A percentile compares a stretch with the other conserved stretches of the same genome.
phyloP scores from a whole-genome alignment of 1,140 invertebrate species.

The Leptinotarsa defecta region DNA sequence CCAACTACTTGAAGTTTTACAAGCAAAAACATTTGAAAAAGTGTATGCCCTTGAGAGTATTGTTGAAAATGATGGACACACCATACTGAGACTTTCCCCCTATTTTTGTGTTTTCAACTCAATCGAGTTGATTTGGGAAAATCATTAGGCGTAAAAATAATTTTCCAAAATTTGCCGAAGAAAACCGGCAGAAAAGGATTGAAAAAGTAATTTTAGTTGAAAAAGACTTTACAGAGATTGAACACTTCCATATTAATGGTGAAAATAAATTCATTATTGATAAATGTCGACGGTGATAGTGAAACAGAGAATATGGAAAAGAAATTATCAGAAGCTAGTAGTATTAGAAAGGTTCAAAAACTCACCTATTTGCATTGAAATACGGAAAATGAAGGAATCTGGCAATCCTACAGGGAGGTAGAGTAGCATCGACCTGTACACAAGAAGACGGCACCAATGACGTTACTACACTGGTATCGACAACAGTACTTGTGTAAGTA shows the following conservation, averaged over 20 bases:
- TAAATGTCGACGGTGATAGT: not conserved
- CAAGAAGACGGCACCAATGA: conserved; percentile 50
- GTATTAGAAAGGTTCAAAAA: not conserved
- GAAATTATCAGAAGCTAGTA: not conserved
- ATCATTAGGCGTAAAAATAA: too few relatives aligned
- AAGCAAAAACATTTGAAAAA: too few relatives aligned
- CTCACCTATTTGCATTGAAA: conserved; percentile 37
- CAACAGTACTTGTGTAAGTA: conserved; percentile 45
- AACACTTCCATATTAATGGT: too few relatives aligned
- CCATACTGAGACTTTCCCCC: too few relatives aligned
- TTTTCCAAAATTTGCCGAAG: too few relatives aligned
- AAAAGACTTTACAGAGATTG: not conserved
- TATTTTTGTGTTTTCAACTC: too few relatives aligned
- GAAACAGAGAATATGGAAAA: not conserved
- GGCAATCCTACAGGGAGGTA: conserved; percentile 49
- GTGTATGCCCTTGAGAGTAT: too few relatives aligned
- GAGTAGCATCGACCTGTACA: conserved; percentile 46
- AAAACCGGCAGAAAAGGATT: too few relatives aligned
- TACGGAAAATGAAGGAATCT: conserved; percentile 47
- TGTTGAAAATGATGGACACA: too few relatives aligned
- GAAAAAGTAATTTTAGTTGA: too few relatives aligned
- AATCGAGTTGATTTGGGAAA: not conserved
- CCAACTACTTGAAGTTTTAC: too few relatives aligned
- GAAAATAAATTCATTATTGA: not conserved
- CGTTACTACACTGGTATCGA: conserved; percentile 40